Evolutionary conservation across 37 sponge, comb jelly and placozoan genomes (phyloP), one percentile per base, ranked within the genome.

Genomic region (Amphimedon queenslandica): DNA sequence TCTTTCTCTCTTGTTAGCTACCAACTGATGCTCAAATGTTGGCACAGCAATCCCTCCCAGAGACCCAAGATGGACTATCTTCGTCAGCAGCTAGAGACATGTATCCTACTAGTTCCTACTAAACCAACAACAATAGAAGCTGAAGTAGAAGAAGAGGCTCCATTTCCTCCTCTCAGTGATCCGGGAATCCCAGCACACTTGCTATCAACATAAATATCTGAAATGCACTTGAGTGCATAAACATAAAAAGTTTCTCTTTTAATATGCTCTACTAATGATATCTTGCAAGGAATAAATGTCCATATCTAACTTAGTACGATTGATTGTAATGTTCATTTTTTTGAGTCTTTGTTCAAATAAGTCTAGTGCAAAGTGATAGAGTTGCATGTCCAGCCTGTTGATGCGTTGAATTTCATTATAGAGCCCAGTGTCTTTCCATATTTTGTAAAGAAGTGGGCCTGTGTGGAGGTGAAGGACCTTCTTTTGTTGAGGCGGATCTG

Each of bases 311-410:
- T 47, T 47, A 18, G 8, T 8, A 47, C 8, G 53, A 47, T 47
- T 13, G 8, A 47, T 18, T 18, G 53, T 47, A 8, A 47, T 47
- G 13, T 47, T 47, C 8, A 18, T 18, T 47, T 18, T 8, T 47
- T 47, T 47, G 2, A 66, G 43, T 58, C 89, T 47, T 3, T 16
- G 13, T 1, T 67, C n/a, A 75, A 93, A 93, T 33, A 93, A 61
- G 6, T 79, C 55, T 36, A 77, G 25, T 30, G 90, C 94, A 76
- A 72, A 86, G 23, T 89, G 55, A 37, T 93, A 93, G 38, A 93
- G 66, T 51, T 89, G 55, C 84, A 93, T 79, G 55, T 93, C 94
- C 57, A 93, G 64, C 21, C 67, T 25, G 47, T 93, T 93, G 4
- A 34, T 63, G 31, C 38, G 57, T 8, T 32, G 66, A 43, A 93